Base-by-base conservation (phyloP, 2,888 invertebrate species). In the Calliopum simillimum region DNA sequence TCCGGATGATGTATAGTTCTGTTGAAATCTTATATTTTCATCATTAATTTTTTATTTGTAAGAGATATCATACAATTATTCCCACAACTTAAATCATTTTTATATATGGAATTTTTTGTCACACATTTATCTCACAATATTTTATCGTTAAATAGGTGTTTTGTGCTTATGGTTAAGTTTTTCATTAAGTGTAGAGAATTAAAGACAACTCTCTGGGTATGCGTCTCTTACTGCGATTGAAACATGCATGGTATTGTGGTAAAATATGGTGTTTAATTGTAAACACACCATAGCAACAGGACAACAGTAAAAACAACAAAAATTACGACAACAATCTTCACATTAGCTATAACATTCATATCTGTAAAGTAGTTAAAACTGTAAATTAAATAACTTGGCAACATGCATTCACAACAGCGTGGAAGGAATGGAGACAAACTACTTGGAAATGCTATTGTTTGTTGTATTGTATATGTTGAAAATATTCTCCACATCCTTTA, bases 331-430 rank as follows among this genome's bases (percentile, higher is more conserved):
- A 33, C 4, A n/a, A n/a, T n/a, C n/a, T n/a, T n/a, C n/a, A n/a
- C n/a, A 33, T 33, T 8, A 33, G 13, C 53, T 6, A 19, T 14
- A 21, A 53, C 53, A 46, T 44, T 53, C 19, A 23, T 55, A 55
- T 44, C 53, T 65, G 55, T 19, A 55, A 55, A 65, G 65, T 23
- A 61, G 61, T 61, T 61, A 61, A 61, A 61, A 65, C 55, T 55
- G 65, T 41, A 65, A 65, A 65, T 65, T 65, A 23, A 65, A 65
- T 65, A 55, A 65, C 41, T 44, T 65, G 23, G 21, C 51, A 64
- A 41, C 41, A 41, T 41, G 51, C 44, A 16, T 44, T 61, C 16
- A 14, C 47, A 44, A 19, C 19, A 11, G 19, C 21, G 23, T 4
- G 16, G 53, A 8, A 21, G 16, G 53, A 53, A 13, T 19, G 16